phyloP scores from a whole-genome alignment of 2,113 vertebrate species.

The Nothocercus nigrocapillus region DNA sequence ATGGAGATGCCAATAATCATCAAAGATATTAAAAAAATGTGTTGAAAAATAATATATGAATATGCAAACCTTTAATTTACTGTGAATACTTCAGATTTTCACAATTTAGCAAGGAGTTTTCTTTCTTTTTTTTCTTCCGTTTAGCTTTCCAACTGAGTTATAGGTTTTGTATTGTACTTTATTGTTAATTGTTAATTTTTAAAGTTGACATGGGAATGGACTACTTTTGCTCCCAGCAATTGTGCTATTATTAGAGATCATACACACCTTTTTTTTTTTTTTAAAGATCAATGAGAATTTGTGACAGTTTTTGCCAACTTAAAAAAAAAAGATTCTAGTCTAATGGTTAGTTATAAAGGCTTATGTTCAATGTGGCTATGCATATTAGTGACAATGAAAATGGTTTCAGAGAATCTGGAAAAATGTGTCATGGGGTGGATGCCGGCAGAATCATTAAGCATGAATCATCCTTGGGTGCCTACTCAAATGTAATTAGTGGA shows the following conservation, averaged over 20 bases:
- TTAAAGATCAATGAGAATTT: neutral
- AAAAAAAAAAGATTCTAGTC: neutral
- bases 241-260: neutral
- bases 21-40: neutral
- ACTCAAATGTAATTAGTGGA: slow-evolving; percentile 81
- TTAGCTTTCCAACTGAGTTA: neutral
- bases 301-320: neutral
- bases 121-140: neutral
- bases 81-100: neutral
- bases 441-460: slow-evolving; percentile 67
- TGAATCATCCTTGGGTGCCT: slow-evolving; percentile 73
- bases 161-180: neutral
- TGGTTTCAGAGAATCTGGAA: slow-evolving; percentile 42
- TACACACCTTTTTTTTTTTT: neutral
- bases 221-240: neutral
- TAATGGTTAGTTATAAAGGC: slow-evolving; percentile 28
- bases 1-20: fast-evolving
- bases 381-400: slow-evolving; percentile 28
- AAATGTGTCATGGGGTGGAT: slow-evolving; percentile 53
- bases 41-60: neutral
- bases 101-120: neutral
- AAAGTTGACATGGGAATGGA: neutral
- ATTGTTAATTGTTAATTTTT: neutral
- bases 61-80: neutral
- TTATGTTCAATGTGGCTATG: slow-evolving; percentile 1